Evolutionary conservation across 2,888 invertebrate species (phyloP), one percentile per base, ranked within the genome.

Genomic region (Eubasilissa splendida): DNA sequence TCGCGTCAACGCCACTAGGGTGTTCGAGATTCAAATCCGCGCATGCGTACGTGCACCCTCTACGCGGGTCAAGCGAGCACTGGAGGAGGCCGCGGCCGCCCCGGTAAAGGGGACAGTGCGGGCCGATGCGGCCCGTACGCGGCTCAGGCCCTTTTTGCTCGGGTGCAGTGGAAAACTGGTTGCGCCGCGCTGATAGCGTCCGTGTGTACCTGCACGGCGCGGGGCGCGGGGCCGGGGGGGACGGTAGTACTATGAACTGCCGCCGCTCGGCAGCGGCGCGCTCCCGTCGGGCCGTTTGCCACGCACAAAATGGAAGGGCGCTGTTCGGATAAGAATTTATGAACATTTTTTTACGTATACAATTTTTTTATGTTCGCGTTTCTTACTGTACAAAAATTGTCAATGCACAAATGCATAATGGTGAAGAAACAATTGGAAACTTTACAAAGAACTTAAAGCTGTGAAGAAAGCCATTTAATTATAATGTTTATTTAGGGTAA

Each of bases 181-280:
- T 42, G 42, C 42, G 42, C 42, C 42, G 42, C 42, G 42, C 42
- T 22, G 22, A 22, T 22, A 22, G 22, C 22, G 22, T 22, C 22
- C 42, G 42, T 42, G 42, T 42, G 22, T 22, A 22, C 22, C 22
- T 22, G 22, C 1, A 1, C 22, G 22, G 31, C 58, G 77, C n/a
- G 77, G 4, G 68, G 68, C 8, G 22, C 22, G 33, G 76, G 42
- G 60, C 42, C 42, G 53, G 11, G 75, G 59, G 79, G 81, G 56
- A 74, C 71, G 77, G 83, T 81, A 83, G 81, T 82, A 66, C 79
- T 59, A 22, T 56, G 66, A 60, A 80, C 78, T 79, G 80, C 82
- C 77, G 80, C 81, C 70, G 78, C 54, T 33, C 77, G 75, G 81
- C 77, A 81, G 81, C 77, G 81, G 80, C 78, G 80, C 83, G 83